Percentiles rank a stretch among this genome's conserved stretches.
Evolutionary conservation across 2,113 vertebrate species (phyloP).

Genomic region (Ciconia maguari): DNA sequence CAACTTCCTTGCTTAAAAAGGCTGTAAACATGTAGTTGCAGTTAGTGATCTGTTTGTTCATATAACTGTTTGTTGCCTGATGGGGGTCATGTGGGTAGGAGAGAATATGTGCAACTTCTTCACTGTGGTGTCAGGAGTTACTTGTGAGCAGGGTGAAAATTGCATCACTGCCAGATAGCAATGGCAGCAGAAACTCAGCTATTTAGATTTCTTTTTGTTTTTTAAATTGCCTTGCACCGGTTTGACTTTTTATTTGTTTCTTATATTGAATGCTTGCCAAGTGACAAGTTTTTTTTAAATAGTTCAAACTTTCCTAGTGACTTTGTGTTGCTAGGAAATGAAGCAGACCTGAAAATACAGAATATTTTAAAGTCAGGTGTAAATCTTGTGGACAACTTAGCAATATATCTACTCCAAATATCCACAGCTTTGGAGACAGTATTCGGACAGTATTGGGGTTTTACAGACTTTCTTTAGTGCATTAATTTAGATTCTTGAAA

Average conservation of each 20-base stretch:
- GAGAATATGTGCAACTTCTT: neutral
- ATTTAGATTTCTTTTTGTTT: neutral
- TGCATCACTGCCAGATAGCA: neutral
- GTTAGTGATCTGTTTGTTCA: neutral
- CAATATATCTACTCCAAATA: neutral
- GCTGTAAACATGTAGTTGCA: neutral
- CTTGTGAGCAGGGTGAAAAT: neutral
- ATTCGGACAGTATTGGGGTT: neutral
- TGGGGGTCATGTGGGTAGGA: accelerated
- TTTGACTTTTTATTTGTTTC: neutral
- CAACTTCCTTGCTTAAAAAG: neutral
- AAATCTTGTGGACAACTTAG: neutral
- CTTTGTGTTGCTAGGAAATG: neutral
- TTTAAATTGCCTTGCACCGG: neutral
- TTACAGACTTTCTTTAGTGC: neutral
- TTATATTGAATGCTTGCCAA: neutral
- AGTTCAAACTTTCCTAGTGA: neutral
- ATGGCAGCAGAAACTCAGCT: neutral
- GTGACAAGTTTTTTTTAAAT: too few relatives aligned
- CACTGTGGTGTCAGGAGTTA: neutral
- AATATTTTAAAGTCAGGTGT: neutral
- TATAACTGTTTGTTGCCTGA: neutral
- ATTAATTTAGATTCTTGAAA: neutral
- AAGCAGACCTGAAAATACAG: neutral
- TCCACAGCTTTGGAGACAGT: neutral